A percentile compares a stretch with the other conserved stretches of the same genome.
These are phyloP conservation scores for Drosophila leonis DNA, from an alignment of 2,888 invertebrate species.

Conservation along the genomic window DNA sequence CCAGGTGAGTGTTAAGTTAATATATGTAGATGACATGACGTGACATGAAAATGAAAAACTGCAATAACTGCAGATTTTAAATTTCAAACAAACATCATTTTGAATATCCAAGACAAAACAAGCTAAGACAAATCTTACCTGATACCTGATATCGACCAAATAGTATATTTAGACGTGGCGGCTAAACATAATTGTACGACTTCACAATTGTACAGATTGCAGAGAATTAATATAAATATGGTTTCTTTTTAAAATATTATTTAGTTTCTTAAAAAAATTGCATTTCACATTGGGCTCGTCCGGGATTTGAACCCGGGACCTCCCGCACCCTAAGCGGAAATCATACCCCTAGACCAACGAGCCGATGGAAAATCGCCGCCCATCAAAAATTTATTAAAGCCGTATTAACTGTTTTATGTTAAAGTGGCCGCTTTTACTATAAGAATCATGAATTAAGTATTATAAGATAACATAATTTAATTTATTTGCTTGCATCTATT, in stretches of 20 bases:
- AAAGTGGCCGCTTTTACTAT: neutral
- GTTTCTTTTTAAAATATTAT: too few relatives aligned
- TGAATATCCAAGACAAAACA: neutral
- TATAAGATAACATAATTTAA: neutral
- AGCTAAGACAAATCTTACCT: too few relatives aligned
- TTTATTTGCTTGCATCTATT: neutral
- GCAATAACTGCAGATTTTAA: neutral
- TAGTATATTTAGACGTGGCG: too few relatives aligned
- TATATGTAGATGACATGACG: neutral
- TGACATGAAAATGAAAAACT: neutral
- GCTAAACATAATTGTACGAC: too few relatives aligned
- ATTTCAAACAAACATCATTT: neutral
- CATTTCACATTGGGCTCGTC: constrained; percentile 16
- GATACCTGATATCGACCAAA: too few relatives aligned
- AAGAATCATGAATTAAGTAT: neutral
- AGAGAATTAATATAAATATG: too few relatives aligned
- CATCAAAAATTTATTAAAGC: neutral
- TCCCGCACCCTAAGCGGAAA: constrained; percentile 86
- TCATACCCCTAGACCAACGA: constrained; percentile 83
- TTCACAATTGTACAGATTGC: too few relatives aligned
- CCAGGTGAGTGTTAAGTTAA: neutral
- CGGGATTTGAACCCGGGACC: constrained; percentile 86
- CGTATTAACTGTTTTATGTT: neutral
- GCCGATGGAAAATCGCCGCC: rapidly evolving
- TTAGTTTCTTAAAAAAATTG: too few relatives aligned